Evolutionary conservation across 2,113 vertebrate genomes (phyloP), one percentile per base, ranked within the genome.

Genomic region (Prolemur simus): DNA sequence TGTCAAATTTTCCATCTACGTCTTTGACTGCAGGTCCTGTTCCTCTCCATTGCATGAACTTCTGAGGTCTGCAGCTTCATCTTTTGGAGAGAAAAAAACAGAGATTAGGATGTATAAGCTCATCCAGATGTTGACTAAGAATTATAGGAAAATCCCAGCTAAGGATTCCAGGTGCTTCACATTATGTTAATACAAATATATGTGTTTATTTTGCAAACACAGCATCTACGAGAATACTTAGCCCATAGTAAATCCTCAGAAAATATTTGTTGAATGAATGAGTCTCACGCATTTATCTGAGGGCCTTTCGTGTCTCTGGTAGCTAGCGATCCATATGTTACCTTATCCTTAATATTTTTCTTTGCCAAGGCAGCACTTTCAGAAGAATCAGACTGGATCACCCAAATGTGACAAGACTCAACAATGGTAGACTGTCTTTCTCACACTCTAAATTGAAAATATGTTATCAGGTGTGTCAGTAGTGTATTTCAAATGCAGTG

Each of bases 61-160:
- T 45, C 69, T 76, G 29, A 39, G 17, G 2, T 54, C 64, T 71
- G 42, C 34, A 29, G 64, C 14, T 25, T 73, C 42, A 34, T 80
- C 42, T 27, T 87, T 42, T 8, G 0, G 84, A 74, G 60, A 86
- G 34, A 73, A 63, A 73, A 76, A 14, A 39, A 5, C 37, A n/a
- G 52, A 71, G 6, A 52, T n/a, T 64, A 5, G 20, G 10, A 12
- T 27, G 11, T 14, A 52, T 77, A 34, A 84, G 18, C 14, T 80
- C 54, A 58, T 85, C 73, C 80, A 76, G 84, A 77, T 73, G 54
- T 42, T 87, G 78, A 80, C 21, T n/a, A 66, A 76, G 54, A 81
- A 77, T 88, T 42, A 73, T 73, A 49, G 39, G n/a, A n/a, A 95
- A 92, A 81, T 80, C 69, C 29, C 45, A 45, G 42, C 63, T 49